Base-by-base conservation (phyloP, 2,797 vertebrate species). In the Sparus aurata region DNA sequence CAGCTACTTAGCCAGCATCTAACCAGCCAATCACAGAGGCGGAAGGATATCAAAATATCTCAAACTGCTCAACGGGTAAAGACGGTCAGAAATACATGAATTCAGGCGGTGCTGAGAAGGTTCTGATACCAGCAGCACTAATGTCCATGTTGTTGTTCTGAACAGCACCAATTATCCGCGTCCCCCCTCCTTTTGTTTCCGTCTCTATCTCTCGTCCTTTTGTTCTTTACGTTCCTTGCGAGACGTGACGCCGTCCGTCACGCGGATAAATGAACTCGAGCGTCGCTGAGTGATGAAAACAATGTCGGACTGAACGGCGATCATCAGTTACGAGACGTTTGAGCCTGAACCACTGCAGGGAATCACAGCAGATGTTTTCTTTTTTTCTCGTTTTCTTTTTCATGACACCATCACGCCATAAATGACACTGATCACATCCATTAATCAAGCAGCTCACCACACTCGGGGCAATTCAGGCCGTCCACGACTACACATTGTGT, bases 371-470 rank as follows among this genome's bases (percentile, higher is more conserved):
- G 58, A 57, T 77, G 75, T 68, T 75, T 59, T n/a, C 57, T 34
- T 63, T 55, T 62, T 27, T 27, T 4, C 4, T 25, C 25, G 3
- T 23, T 55, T 30, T 46, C 60, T 60, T 69, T 59, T 30, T 60
- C 75, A 49, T 45, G 68, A 79, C 59, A 55, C 38, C 71, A 17
- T 67, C 50, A 46, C 10, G 41, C 75, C 77, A 49, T 65, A 61
- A 58, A 69, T 59, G 80, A 55, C 70, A 34, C 47, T 53, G 65
- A 87, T 80, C 84, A 53, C 72, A 47, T 80, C 65, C 65, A 75
- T 86, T 68, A 69, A 81, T 83, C 76, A 53, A 52, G 64, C 5
- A 4, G 59, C 58, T 80, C 68, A 38, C 70, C 47, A 13, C 66
- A 47, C 75, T 73, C 59, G n/a, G 63, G n/a, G 34, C 34, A 52